Percentiles rank a stretch among this genome's conserved stretches.
Conservation (phyloP, 2,113 vertebrate genomes). For the Scytalopus superciliaris region DNA sequence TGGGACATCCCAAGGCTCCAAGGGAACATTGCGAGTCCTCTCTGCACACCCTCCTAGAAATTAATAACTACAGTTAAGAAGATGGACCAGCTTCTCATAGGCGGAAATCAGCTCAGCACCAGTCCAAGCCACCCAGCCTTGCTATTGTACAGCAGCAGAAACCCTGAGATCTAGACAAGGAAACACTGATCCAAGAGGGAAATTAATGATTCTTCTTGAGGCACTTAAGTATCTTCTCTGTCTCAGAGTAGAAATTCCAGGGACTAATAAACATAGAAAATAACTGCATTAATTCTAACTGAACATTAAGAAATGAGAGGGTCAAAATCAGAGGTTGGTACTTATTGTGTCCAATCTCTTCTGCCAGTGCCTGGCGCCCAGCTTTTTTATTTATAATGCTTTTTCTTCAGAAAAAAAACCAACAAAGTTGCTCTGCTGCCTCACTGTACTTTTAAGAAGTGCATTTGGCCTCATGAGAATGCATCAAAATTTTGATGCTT, state of each 20-base stretch:
- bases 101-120: not conserved
- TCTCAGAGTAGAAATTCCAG: not conserved
- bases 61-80: not conserved
- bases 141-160: not conserved
- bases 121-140: not conserved
- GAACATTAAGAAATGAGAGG: not conserved
- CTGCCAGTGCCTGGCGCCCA: not conserved
- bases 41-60: not conserved
- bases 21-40: not conserved
- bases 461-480: slow-evolving; percentile 37
- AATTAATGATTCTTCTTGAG: not conserved
- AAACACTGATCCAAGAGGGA: not conserved
- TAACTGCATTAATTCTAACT: not conserved
- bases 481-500: slow-evolving; percentile 55
- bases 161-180: not conserved
- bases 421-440: not conserved
- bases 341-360: not conserved
- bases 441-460: slow-evolving; percentile 26
- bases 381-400: not conserved
- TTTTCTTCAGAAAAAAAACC: not conserved
- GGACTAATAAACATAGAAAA: not conserved
- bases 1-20: not conserved
- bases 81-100: not conserved
- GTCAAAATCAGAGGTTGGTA: not conserved
- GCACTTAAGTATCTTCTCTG: not conserved